A percentile compares a stretch with the other conserved stretches of the same genome.
Conservation (phyloP, 1,140 invertebrate species). For the Polypedilum vanderplanki region DNA sequence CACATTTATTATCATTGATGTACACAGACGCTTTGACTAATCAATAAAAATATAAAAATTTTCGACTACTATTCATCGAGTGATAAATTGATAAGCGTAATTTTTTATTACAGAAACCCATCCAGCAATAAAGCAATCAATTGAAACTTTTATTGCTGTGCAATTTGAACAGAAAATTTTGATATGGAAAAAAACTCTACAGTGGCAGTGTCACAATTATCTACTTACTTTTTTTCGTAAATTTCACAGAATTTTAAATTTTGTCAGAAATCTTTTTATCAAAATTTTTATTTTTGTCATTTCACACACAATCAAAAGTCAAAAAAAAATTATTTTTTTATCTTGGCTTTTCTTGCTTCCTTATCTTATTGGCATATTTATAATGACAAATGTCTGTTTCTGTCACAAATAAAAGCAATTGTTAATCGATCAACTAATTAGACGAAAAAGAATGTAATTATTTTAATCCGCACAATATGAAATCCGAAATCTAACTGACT, state of each 20-base stretch:
- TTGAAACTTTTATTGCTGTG: too few relatives aligned
- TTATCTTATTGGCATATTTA: constrained; percentile 27
- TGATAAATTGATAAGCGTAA: too few relatives aligned
- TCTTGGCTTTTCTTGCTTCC: background rate
- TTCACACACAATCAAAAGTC: background rate
- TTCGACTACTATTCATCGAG: background rate
- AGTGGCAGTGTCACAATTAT: background rate
- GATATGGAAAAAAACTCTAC: background rate
- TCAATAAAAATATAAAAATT: constrained; percentile 13
- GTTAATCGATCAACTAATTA: background rate
- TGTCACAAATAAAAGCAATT: constrained; percentile 1
- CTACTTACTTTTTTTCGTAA: too few relatives aligned
- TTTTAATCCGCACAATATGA: background rate
- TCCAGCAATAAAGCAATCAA: too few relatives aligned
- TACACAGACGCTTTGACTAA: background rate
- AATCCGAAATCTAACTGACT: background rate
- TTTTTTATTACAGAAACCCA: too few relatives aligned
- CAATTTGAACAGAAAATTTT: background rate
- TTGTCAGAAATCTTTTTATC: background rate
- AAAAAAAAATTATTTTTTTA: too few relatives aligned
- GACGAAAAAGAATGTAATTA: background rate
- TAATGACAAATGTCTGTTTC: constrained; percentile 23
- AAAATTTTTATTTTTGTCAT: background rate
- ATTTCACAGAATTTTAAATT: background rate
- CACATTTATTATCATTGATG: constrained; percentile 22